Conservation (phyloP, 2,888 invertebrate genomes). For the Epinotia nisella region DNA sequence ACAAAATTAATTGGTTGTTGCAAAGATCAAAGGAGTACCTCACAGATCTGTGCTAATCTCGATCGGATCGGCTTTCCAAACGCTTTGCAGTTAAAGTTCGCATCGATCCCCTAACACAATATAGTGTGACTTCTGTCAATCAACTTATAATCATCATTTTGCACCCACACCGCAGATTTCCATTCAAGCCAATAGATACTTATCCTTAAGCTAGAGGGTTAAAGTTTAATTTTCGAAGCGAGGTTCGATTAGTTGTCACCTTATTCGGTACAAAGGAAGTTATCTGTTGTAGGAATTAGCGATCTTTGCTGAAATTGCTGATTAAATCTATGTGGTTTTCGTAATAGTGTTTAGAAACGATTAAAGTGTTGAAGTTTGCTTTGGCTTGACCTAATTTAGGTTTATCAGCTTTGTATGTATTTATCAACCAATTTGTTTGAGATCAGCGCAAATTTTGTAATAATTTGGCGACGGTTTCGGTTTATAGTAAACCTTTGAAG, state of each 20-base stretch:
- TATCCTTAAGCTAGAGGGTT: constrained; percentile 48
- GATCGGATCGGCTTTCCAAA: constrained; percentile 69
- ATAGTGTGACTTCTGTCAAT: constrained; percentile 73
- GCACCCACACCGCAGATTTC: constrained; percentile 57
- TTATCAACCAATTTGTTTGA: constrained; percentile 10
- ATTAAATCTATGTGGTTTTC: constrained; percentile 75
- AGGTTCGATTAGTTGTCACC: constrained; percentile 51
- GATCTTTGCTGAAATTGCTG: constrained; percentile 72
- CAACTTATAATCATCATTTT: constrained; percentile 66
- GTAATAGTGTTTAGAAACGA: constrained; percentile 77
- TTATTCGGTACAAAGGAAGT: constrained; percentile 58
- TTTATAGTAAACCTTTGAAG: neutral
- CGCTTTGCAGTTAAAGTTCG: constrained; percentile 76
- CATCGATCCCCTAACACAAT: constrained; percentile 67
- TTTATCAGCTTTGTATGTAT: constrained; percentile 17
- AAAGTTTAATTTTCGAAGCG: constrained; percentile 51
- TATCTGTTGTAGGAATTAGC: constrained; percentile 70
- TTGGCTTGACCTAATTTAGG: constrained; percentile 56
- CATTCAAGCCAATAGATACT: constrained; percentile 49
- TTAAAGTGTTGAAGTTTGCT: constrained; percentile 65
- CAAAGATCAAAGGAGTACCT: constrained; percentile 77
- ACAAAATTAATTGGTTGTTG: constrained; percentile 78
- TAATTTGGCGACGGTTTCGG: neutral
- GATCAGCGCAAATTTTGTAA: neutral
- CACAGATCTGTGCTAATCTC: constrained; percentile 69